Conservation (phyloP, 2,888 invertebrate species). For the Agrenia bidenticulata region DNA sequence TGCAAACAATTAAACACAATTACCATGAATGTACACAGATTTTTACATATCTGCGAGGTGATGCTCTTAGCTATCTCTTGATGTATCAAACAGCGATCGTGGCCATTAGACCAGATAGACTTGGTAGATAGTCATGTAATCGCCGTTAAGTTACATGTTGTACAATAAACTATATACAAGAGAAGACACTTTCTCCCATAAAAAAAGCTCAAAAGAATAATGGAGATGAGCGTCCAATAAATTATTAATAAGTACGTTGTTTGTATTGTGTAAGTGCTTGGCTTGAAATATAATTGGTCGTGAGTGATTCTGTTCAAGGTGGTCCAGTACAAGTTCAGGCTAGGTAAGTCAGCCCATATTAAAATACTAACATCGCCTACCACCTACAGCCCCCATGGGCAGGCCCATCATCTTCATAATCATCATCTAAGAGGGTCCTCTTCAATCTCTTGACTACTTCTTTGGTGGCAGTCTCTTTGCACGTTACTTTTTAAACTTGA, state of each 20-base stretch:
- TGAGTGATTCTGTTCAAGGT: constrained; percentile 37
- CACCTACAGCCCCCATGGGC: not conserved
- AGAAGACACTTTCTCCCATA: constrained; percentile 15
- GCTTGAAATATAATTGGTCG: constrained; percentile 31
- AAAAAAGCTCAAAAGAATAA: constrained; percentile 10
- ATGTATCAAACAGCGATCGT: constrained; percentile 2
- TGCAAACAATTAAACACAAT: not conserved
- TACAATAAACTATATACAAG: not conserved
- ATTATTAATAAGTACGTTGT: constrained; percentile 23
- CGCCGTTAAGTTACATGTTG: constrained; percentile 8
- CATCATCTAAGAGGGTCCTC: constrained; percentile 7
- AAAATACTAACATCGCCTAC: not conserved
- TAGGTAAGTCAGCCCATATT: not conserved
- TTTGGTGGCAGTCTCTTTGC: not conserved
- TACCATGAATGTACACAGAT: too few relatives aligned
- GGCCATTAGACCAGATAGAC: not conserved
- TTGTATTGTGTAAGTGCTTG: constrained; percentile 20
- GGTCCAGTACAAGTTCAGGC: constrained; percentile 18
- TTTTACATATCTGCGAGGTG: too few relatives aligned
- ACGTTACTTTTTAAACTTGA: not conserved
- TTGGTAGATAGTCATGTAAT: constrained; percentile 1
- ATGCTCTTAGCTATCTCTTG: too few relatives aligned
- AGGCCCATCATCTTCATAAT: not conserved
- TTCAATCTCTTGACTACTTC: constrained; percentile 2
- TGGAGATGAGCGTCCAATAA: constrained; percentile 13